phyloP scores from a whole-genome alignment of 2,797 vertebrate genomes.

The Holocentrus rufus region DNA sequence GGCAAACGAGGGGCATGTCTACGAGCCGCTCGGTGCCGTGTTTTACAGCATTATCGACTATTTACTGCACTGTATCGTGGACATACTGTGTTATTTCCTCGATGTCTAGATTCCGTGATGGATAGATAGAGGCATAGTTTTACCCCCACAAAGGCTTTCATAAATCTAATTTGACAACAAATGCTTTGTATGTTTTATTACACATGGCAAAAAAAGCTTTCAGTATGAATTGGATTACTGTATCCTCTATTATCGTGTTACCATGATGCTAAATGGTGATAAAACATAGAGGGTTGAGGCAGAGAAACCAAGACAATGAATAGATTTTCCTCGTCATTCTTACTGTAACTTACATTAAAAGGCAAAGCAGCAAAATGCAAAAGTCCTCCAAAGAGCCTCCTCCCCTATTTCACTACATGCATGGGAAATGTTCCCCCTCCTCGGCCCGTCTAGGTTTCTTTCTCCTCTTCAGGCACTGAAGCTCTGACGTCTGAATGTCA shows the following conservation, averaged over 20 bases:
- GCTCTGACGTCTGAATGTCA: constrained; percentile 59
- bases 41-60: background rate
- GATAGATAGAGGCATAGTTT: background rate
- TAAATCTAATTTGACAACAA: background rate
- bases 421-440: constrained; percentile 48
- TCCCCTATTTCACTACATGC: constrained; percentile 41
- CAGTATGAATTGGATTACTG: constrained; percentile 3
- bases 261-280: constrained; percentile 22
- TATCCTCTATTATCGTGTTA: constrained; percentile 16
- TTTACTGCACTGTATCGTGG: background rate
- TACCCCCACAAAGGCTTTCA: background rate
- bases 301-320: constrained; percentile 44
- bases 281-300: constrained; percentile 28
- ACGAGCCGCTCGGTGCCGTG: constrained; percentile 4
- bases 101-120: too few species aligned
- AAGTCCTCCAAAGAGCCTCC: constrained; percentile 38
- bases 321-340: constrained; percentile 36
- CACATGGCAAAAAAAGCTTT: background rate
- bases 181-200: too few species aligned
- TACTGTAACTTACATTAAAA: constrained; percentile 43
- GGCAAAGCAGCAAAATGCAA: constrained; percentile 38
- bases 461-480: constrained; percentile 28
- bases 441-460: constrained; percentile 16
- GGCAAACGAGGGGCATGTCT: constrained; percentile 37
- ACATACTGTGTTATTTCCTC: background rate